These are phyloP conservation scores for Epinotia ramella DNA, from an alignment of 2,888 invertebrate species.

Conservation along the genomic window DNA sequence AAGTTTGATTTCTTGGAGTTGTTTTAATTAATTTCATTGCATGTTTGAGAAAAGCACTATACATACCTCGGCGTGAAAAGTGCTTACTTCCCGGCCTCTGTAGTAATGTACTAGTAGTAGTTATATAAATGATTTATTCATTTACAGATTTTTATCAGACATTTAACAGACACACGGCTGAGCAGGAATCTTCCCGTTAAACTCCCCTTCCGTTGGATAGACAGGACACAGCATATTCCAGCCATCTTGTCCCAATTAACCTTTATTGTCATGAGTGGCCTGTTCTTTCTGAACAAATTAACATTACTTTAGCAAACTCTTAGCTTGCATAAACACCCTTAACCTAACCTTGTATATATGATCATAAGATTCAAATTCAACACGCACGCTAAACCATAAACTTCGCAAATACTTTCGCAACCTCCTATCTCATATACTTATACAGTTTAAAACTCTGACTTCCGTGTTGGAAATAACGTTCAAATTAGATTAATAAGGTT, in stretches of 20 bases:
- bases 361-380: background rate
- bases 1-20: no score
- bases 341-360: background rate
- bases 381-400: background rate
- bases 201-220: conserved; percentile 1
- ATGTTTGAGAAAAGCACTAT: no score
- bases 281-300: conserved; percentile 10
- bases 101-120: no score
- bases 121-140: no score
- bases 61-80: no score
- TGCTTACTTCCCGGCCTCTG: no score
- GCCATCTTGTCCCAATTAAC: conserved; percentile 36
- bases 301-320: conserved; percentile 3
- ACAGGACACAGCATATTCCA: conserved; percentile 20
- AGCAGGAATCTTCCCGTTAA: background rate
- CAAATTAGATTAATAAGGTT: background rate
- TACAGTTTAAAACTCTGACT: background rate
- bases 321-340: background rate
- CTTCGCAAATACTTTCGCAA: background rate
- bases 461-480: background rate
- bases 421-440: background rate
- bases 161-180: no score
- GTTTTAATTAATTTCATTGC: no score
- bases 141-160: no score
- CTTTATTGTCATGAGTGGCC: conserved; percentile 34